Percentiles rank a stretch among this genome's conserved stretches.
Evolutionary conservation across 2,888 invertebrate species (phyloP).

Genomic region (Melitaea athalia): DNA sequence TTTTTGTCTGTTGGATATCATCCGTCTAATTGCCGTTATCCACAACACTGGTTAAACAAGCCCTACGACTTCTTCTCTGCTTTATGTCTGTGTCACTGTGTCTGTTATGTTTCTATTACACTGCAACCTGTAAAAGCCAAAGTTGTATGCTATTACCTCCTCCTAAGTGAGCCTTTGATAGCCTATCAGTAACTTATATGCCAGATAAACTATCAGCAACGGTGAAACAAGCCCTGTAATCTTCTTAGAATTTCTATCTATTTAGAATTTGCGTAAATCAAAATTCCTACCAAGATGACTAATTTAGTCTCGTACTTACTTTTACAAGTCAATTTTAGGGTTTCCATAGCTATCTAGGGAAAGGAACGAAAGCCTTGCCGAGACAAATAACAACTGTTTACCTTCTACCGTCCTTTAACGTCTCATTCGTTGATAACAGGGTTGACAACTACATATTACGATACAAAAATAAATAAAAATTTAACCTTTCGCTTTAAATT

Average conservation of each 20-base stretch:
- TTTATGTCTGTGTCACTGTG: too few relatives aligned
- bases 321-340: conserved; percentile 7
- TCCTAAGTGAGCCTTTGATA: too few relatives aligned
- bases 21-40: too few relatives aligned
- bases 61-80: too few relatives aligned
- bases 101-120: too few relatives aligned
- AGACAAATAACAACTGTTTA: conserved; percentile 29
- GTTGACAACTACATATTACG: conserved; percentile 19
- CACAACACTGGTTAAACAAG: too few relatives aligned
- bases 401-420: conserved; percentile 28
- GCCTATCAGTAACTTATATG: too few relatives aligned
- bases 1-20: too few relatives aligned
- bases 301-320: neutral
- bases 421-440: conserved; percentile 27
- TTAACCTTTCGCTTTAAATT: neutral
- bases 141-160: too few relatives aligned
- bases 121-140: too few relatives aligned
- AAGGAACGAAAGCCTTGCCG: conserved; percentile 14
- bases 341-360: conserved; percentile 9
- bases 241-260: neutral
- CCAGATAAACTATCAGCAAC: too few relatives aligned
- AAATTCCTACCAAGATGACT: neutral
- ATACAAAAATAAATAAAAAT: neutral
- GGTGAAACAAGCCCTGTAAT: too few relatives aligned
- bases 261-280: neutral